Conservation (phyloP, 2,113 vertebrate genomes). For the Rhinogobius similis region DNA sequence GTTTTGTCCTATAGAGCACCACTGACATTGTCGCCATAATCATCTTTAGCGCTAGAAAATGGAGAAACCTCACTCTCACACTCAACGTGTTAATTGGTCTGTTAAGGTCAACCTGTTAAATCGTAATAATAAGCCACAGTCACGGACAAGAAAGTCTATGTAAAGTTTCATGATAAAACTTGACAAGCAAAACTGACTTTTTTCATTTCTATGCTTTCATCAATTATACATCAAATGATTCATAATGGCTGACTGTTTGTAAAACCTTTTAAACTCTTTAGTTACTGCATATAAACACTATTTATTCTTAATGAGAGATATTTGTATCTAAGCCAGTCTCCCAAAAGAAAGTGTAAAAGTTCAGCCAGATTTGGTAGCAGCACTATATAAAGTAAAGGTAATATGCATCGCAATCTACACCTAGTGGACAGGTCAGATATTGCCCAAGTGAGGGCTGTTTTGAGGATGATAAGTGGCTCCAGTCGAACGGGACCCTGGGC, state of each 20-base stretch:
- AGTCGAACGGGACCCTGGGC: no score
- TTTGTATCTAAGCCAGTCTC: neutral
- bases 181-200: neutral
- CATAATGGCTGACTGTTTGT: neutral
- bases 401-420: neutral
- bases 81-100: slow-evolving; percentile 22
- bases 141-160: neutral
- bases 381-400: neutral
- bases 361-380: neutral
- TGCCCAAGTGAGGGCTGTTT: neutral
- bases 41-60: slow-evolving; percentile 10
- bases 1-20: slow-evolving; percentile 7
- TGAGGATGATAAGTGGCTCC: no score
- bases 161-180: neutral
- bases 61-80: slow-evolving; percentile 14
- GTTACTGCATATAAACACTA: neutral
- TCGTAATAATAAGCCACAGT: neutral
- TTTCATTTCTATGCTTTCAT: neutral
- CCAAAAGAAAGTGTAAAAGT: neutral
- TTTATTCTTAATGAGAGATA: neutral
- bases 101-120: slow-evolving; percentile 6
- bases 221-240: neutral
- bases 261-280: neutral
- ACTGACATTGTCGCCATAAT: slow-evolving; percentile 31
- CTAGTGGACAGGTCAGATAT: neutral